Base-by-base conservation (phyloP, 2,113 vertebrate genomes). In the Antigone vipio region DNA sequence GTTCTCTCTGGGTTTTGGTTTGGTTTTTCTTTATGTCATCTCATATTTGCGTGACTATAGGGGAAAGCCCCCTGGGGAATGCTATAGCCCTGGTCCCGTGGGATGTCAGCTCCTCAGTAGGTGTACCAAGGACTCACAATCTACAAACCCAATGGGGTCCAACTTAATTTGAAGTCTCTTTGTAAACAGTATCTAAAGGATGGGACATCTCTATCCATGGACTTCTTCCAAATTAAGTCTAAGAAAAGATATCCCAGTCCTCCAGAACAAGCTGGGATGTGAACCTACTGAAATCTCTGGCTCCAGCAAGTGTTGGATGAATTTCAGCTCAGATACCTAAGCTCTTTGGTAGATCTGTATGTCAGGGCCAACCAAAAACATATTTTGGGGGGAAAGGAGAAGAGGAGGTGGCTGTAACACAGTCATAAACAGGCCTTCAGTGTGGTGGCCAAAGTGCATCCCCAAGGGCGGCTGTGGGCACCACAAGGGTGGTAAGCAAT, bases 341-440 rank as follows among this genome's bases (percentile, higher is more conserved):
- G 15, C 4, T 26, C 9, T 66, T 24, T 26, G 23, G 11, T 34
- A 66, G 26, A 44, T 2, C 17, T 64, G 34, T 29, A 56, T 5
- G 20, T 42, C 18, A 2, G 19, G 22, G 20, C 19, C 34, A 81
- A 7, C 2, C 24, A 85, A 27, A 47, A 55, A 27, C 34, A 13
- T 12, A 27, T 11, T 34, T 1, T 3, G 4, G 8, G 23, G 21
- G 3, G 1, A 29, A 16, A 64, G 16, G 2, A 50, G 21, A 27
- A 16, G 30, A 64, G 21, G 10, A 68, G 23, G 12, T 64, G 35
- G 2, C 35, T 12, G 8, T 49, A 71, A 62, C 20, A 18, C 17
- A 1, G 2, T 8, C 12, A 13, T 27, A 38, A 56, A 55, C 21
- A 59, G 13, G 3, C 10, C 24, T 34, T 66, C 58, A 22, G 13